Evolutionary conservation across 2,888 invertebrate species (phyloP), one percentile per base, ranked within the genome.

Genomic region (Cremastinae sp.): DNA sequence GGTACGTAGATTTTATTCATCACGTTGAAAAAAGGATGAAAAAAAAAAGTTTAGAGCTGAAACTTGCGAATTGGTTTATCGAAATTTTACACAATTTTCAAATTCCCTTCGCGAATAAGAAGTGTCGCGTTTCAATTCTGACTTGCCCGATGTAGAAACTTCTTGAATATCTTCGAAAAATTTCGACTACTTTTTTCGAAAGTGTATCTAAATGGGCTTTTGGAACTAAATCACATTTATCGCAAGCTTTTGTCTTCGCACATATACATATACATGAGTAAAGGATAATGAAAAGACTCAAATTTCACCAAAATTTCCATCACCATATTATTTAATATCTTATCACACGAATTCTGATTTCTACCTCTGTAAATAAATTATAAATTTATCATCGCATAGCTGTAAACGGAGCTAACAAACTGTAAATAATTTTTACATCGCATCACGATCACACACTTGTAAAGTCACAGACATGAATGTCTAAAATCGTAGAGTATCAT

Each of bases 391-490:
- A 56, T 1, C 51, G 38, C 2, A 2, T 43, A 14, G 8, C 49
- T 73, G 64, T 69, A 58, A 47, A 38, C 68, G 41, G 16, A 18
- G 22, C 54, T 53, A 73, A 65, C 51, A 65, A 12, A 38, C 14
- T 68, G 72, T 75, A 68, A 72, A 74, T 71, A 62, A 71, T 41
- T 4, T n/a, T 54, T n/a, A 49, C 18, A 36, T 36, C 12, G 12
- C 14, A 56, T 16, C 2, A n/a, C 34, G 12, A 28, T 10, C 1
- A 53, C n/a, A 43, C 43, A 14, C 51, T 9, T 22, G 22, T 45
- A 14, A 9, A 36, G 20, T 22, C 9, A 8, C 34, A 66, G 71
- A 75, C 12, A 69, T 64, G 61, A 56, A 54, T 22, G 34, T 51
- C 20, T 18, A 12, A 73, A 22, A 9, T 12, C 10, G 9, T 10